phyloP scores from a whole-genome alignment of 2,113 vertebrate species.

The Anguilla rostrata region DNA sequence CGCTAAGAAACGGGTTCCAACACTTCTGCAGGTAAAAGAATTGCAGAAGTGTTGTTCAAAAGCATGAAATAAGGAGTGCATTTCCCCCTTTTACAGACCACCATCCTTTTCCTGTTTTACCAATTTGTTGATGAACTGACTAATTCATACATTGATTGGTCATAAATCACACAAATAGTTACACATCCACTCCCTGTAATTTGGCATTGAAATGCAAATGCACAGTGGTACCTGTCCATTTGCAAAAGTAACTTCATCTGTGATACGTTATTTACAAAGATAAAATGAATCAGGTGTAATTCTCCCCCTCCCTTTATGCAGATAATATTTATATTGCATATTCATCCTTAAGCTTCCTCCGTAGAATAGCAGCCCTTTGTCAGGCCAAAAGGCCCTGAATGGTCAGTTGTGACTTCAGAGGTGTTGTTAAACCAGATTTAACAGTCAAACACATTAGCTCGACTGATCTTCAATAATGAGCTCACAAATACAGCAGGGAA shows the following conservation, averaged over 20 bases:
- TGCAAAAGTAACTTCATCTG: too few species aligned
- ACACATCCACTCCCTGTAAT: background rate
- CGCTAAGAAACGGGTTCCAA: conserved; percentile 4
- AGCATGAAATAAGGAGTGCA: background rate
- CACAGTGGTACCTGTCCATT: too few species aligned
- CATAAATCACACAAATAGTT: background rate
- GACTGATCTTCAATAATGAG: conserved; percentile 18
- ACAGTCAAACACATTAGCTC: conserved; percentile 23
- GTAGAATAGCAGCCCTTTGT: background rate
- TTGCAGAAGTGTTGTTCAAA: background rate
- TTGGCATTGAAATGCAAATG: background rate
- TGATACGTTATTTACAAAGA: background rate
- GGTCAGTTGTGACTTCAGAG: background rate
- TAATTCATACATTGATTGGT: background rate
- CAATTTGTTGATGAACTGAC: background rate
- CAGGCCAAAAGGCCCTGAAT: background rate
- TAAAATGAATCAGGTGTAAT: background rate
- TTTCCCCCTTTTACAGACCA: background rate
- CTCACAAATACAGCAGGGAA: background rate
- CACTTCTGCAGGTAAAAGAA: conserved; percentile 5
- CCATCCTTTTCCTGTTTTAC: background rate
- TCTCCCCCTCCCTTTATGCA: background rate
- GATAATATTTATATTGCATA: background rate
- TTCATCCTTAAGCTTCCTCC: background rate
- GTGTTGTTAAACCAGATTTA: background rate